A percentile compares a stretch with the other conserved stretches of the same genome.
phyloP scores from a whole-genome alignment of 2,797 vertebrate genomes.

The Thamnophis elegans region DNA sequence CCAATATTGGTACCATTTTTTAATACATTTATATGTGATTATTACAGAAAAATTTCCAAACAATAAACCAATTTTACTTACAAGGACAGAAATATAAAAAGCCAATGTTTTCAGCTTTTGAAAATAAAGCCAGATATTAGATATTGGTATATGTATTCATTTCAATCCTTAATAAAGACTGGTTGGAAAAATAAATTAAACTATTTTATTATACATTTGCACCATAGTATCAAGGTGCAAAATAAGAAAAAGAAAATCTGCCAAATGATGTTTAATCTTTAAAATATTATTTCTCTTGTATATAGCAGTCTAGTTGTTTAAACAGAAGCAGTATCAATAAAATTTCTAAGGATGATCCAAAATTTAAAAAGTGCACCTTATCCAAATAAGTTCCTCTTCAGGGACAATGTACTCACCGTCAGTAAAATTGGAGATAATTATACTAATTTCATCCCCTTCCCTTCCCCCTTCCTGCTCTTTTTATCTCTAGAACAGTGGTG shows the following conservation, averaged over 20 bases:
- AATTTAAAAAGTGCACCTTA: neutral
- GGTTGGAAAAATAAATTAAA: neutral
- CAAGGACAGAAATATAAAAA: neutral
- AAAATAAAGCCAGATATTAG: neutral
- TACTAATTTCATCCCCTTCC: neutral
- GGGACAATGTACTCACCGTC: neutral
- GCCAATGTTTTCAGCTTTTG: neutral
- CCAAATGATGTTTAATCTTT: no score
- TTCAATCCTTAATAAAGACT: neutral
- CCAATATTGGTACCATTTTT: neutral
- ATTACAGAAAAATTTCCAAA: neutral
- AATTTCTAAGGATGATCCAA: neutral
- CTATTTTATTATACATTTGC: neutral
- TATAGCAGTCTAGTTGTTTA: neutral
- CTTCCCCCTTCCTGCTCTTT: neutral
- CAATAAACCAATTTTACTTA: neutral
- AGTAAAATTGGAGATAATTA: neutral
- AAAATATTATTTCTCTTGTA: neutral
- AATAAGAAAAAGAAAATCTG: neutral
- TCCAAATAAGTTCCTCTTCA: neutral
- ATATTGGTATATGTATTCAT: neutral
- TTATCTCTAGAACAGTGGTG: neutral
- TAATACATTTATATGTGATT: neutral
- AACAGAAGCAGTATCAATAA: neutral
- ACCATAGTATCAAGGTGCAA: neutral